Evolutionary conservation across 2,888 invertebrate genomes (phyloP), one percentile per base, ranked within the genome.

Genomic region (Frankliniella intonsa): DNA sequence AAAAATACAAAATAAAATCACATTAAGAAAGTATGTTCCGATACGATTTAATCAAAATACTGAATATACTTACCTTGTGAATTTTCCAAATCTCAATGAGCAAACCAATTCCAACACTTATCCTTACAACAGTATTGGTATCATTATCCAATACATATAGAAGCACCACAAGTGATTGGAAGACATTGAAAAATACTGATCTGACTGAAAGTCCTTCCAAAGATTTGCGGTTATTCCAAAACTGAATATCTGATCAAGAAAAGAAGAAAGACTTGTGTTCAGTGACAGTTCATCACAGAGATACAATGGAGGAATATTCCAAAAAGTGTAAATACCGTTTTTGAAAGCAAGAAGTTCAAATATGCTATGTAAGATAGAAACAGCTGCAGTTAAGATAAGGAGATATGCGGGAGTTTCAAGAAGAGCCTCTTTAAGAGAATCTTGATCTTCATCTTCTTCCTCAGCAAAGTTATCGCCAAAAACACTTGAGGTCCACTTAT

Each of bases 31-130:
- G 22, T 49, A 8, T 69, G 22, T n/a, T 69, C 2, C 82, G 14
- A 81, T 80, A 3, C 14, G 3, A 38, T 76, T 80, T 0, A 69
- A 12, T 25, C 25, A 76, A 49, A 5, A 25, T 82, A 65, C 17
- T 79, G 10, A 0, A 83, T 49, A 55, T 11, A 80, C 83, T 81
- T 83, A 92, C 91, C 90, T 99, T 99, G 87, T 97, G 95, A 82
- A 99, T 98, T 89, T 99, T 99, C 99, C 99, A 99, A 84, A 98
- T 90, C 89, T 99, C 99, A 86, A 99, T 99, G 83, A 95, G 91
- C 50, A 99, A 90, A 1, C 99, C 98, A 83, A 99, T 92, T 86
- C 96, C 95, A 86, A 99, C 98, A 84, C 97, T 97, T 85, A 99
- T 93, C 85, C 95, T 92, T 81, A 99, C 96, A 87, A 99, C 93